These are phyloP conservation scores for Lepidothrix coronata DNA, from an alignment of 2,113 vertebrate genomes.

Conservation along the genomic window DNA sequence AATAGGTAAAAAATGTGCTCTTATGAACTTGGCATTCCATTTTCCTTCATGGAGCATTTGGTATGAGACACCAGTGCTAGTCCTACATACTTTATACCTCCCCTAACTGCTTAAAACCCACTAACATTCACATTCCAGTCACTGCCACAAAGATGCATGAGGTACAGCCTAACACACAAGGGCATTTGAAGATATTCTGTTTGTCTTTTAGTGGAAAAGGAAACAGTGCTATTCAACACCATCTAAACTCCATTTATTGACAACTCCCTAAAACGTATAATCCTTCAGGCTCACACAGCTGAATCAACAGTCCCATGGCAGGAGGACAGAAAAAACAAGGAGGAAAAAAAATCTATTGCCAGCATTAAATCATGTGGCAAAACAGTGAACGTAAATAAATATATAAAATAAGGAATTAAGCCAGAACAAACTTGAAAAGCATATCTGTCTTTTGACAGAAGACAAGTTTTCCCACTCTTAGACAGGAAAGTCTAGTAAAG, in stretches of 20 bases:
- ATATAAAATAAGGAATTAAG: neutral
- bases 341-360: neutral
- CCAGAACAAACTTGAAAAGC: neutral
- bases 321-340: neutral
- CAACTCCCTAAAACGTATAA: conserved; percentile 32
- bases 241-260: conserved; percentile 22
- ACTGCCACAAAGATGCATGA: neutral
- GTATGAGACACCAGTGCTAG: neutral
- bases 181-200: conserved; percentile 48
- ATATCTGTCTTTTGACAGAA: neutral
- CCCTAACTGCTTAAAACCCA: neutral
- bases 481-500: neutral
- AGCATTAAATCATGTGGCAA: neutral
- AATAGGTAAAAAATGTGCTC: fast-evolving
- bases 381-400: neutral
- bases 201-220: conserved; percentile 36
- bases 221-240: conserved; percentile 25
- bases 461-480: neutral
- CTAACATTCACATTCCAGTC: conserved; percentile 33
- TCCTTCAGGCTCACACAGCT: conserved; percentile 17
- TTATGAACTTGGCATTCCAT: neutral
- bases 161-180: conserved; percentile 32
- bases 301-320: conserved; percentile 45
- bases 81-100: neutral
- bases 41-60: neutral